Conservation (phyloP, 1,140 invertebrate species). For the Coptotermes formosanus region DNA sequence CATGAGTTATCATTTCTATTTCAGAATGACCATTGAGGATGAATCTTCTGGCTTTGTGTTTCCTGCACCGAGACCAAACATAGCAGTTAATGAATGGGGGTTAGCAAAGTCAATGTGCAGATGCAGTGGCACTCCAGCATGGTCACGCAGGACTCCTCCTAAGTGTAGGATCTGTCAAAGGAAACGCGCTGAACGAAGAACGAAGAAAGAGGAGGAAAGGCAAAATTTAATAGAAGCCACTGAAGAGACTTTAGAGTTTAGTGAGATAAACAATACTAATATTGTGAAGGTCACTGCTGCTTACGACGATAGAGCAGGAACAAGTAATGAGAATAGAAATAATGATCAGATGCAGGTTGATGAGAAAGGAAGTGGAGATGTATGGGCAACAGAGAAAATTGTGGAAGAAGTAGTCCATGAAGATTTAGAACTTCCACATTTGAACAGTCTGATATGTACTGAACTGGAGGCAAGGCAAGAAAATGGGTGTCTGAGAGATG, state of each 20-base stretch:
- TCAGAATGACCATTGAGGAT: constrained; percentile 6
- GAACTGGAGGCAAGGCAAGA: not conserved
- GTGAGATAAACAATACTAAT: not conserved
- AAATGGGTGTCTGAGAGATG: not conserved
- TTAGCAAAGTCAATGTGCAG: constrained; percentile 18
- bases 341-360: not conserved
- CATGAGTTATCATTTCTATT: not conserved
- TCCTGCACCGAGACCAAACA: not conserved
- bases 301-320: too few species aligned
- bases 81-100: constrained; percentile 16
- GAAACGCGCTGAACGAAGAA: not conserved
- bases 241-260: not conserved
- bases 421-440: too few species aligned
- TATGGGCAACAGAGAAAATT: not conserved
- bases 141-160: not conserved
- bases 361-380: not conserved
- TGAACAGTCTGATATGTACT: not conserved
- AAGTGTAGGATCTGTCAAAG: not conserved
- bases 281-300: not conserved
- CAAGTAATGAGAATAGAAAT: not conserved
- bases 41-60: not conserved
- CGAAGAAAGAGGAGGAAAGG: not conserved
- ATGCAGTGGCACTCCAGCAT: constrained; percentile 9
- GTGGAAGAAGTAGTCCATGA: not conserved
- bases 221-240: not conserved